Conservation (phyloP, 2,797 vertebrate genomes). For the Vireo griseus region DNA sequence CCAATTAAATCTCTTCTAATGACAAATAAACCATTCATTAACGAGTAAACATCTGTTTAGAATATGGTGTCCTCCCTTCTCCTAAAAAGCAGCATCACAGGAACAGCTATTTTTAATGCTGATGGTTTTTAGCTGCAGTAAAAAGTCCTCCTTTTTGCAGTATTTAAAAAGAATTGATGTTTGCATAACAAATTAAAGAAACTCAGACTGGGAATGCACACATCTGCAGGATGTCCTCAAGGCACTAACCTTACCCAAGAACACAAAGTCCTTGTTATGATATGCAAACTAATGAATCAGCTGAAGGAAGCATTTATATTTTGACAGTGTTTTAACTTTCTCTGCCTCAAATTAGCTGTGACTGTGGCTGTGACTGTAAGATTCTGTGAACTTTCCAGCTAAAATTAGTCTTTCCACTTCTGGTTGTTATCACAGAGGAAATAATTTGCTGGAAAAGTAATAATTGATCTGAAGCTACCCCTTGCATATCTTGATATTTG, state of each 20-base stretch:
- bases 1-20: background rate
- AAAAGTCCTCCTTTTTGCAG: constrained; percentile 3
- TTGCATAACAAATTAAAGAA: constrained; percentile 53
- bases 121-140: background rate
- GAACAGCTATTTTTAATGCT: background rate
- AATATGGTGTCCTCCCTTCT: background rate
- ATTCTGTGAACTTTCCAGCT: constrained; percentile 22
- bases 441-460: constrained; percentile 13
- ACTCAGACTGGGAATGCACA: background rate
- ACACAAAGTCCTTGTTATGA: constrained; percentile 14
- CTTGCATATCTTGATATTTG: background rate
- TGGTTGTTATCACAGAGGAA: constrained; percentile 21
- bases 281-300: constrained; percentile 4
- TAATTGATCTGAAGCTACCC: background rate
- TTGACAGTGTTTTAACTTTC: constrained; percentile 29
- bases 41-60: background rate
- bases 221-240: constrained; percentile 1
- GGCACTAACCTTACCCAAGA: constrained; percentile 28
- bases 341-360: constrained; percentile 18
- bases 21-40: constrained; percentile 4
- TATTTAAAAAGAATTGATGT: constrained; percentile 43
- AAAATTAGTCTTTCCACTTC: constrained; percentile 27
- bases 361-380: background rate
- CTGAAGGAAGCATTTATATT: constrained; percentile 43
- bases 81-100: background rate